Evolutionary conservation across 2,113 vertebrate species (phyloP).

Genomic region (Saguinus imperator): DNA sequence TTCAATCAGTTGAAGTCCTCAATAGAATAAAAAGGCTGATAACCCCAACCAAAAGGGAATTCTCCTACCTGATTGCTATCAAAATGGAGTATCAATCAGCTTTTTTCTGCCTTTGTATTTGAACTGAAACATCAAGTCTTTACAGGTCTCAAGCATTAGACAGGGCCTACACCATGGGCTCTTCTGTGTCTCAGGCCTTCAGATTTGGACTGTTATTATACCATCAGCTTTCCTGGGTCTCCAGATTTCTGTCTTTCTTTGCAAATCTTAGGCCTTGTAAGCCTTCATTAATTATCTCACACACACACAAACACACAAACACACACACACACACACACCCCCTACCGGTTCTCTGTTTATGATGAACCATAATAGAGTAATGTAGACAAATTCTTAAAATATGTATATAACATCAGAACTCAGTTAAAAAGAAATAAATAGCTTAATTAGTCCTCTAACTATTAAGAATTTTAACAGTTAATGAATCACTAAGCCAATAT

Average conservation of each 20-base stretch:
- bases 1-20: neutral
- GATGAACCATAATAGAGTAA: neutral
- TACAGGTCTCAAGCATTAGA: neutral
- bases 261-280: neutral
- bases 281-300: neutral
- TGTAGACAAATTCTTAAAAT: neutral
- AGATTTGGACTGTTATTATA: neutral
- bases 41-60: neutral
- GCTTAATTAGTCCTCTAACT: neutral
- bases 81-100: neutral
- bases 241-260: neutral
- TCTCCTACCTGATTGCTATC: neutral
- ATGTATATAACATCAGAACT: no score
- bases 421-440: neutral
- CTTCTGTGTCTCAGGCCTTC: neutral
- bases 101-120: neutral
- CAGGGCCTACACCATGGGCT: neutral
- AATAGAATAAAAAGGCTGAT: neutral
- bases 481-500: neutral
- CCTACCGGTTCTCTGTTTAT: neutral
- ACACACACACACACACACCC: no score
- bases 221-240: neutral
- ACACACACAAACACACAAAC: no score
- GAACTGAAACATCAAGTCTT: neutral
- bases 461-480: neutral